Conservation (phyloP, 2,113 vertebrate genomes). For the Apus apus region DNA sequence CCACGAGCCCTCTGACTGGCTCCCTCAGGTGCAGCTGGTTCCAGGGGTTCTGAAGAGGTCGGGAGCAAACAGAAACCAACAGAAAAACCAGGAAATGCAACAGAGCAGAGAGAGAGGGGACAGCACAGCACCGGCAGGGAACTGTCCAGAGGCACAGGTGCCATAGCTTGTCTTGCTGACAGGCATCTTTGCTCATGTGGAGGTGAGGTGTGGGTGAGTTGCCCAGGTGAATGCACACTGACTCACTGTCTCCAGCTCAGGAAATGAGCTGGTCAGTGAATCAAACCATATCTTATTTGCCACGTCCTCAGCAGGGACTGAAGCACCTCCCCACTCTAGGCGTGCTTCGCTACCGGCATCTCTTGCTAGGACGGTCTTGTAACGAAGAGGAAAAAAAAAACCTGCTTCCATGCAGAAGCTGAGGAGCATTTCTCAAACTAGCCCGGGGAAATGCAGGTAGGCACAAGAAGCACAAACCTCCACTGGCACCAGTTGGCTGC, state of each 20-base stretch:
- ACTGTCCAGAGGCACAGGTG: accelerated
- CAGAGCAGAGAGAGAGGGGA: neutral
- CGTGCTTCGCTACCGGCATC: accelerated
- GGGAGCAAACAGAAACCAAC: neutral
- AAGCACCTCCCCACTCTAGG: neutral
- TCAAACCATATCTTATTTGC: neutral
- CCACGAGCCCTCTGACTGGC: accelerated
- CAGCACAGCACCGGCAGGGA: neutral
- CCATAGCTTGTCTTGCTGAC: neutral
- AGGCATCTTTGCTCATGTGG: accelerated
- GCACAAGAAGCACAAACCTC: neutral
- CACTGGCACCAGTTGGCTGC: accelerated
- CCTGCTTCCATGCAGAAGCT: neutral
- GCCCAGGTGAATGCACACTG: neutral
- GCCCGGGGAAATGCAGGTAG: accelerated
- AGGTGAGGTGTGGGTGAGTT: neutral
- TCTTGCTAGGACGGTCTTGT: neutral
- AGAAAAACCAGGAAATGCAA: neutral
- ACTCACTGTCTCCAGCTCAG: accelerated
- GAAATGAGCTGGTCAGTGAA: neutral
- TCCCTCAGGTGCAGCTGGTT: neutral
- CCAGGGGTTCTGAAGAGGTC: accelerated
- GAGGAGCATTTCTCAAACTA: neutral
- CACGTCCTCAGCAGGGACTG: neutral
- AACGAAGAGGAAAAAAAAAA: neutral